phyloP scores from a whole-genome alignment of 2,888 invertebrate species.

The Athripsodes cinereus region DNA sequence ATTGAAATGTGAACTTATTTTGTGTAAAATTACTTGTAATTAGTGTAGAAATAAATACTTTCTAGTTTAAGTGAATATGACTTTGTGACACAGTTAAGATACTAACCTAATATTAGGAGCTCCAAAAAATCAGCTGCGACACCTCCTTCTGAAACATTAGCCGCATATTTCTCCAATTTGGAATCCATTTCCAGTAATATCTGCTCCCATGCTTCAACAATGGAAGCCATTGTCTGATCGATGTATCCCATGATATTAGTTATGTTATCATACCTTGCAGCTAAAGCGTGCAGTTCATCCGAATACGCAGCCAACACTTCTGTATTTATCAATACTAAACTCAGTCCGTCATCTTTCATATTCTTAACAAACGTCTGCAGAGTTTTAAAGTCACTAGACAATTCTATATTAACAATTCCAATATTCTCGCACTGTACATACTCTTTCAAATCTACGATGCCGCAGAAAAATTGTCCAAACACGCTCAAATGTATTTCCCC shows the following conservation, averaged over 20 bases:
- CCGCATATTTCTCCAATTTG: constrained; percentile 84
- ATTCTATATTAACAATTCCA: constrained; percentile 56
- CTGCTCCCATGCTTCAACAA: constrained; percentile 91
- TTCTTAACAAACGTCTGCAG: constrained; percentile 60
- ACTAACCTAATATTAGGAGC: constrained; percentile 72
- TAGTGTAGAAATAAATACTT: no score
- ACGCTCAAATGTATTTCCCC: constrained; percentile 71
- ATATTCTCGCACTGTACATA: constrained; percentile 53
- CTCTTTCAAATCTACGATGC: constrained; percentile 56
- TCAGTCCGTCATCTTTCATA: constrained; percentile 43
- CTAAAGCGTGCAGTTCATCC: constrained; percentile 64
- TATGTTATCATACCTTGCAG: constrained; percentile 69
- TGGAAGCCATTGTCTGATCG: constrained; percentile 70
- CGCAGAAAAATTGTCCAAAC: constrained; percentile 80
- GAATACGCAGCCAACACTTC: constrained; percentile 59
- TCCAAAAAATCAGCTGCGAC: constrained; percentile 90
- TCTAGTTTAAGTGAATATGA: no score
- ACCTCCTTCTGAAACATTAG: constrained; percentile 70
- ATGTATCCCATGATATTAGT: constrained; percentile 62
- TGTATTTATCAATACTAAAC: constrained; percentile 50
- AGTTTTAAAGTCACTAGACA: constrained; percentile 65
- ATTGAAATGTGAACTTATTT: no score
- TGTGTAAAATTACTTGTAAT: no score
- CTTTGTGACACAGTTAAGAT: no score
- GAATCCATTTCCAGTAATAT: constrained; percentile 91